A percentile compares a stretch with the other conserved stretches of the same genome.
These are phyloP conservation scores for Galaxea fascicularis DNA, from an alignment of 92 coral and sea anemone species.

Conservation along the genomic window DNA sequence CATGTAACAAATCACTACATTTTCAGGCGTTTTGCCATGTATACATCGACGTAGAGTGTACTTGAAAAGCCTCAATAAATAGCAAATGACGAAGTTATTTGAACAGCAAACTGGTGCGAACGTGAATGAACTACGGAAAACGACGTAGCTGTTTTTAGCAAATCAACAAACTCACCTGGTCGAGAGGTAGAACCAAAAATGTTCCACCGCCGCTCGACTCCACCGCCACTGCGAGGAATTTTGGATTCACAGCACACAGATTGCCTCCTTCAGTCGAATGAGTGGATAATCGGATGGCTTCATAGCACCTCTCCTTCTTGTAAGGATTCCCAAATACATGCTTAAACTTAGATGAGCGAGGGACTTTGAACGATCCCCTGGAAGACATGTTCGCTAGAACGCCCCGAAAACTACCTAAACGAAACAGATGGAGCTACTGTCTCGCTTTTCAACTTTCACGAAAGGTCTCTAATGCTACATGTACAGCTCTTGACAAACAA, in stretches of 20 bases:
- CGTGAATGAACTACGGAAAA: background rate
- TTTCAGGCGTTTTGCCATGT: constrained; percentile 25
- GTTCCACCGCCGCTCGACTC: constrained; percentile 97
- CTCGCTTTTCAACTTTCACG: background rate
- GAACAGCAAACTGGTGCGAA: constrained; percentile 19
- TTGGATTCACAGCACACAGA: constrained; percentile 98
- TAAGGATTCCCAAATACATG: constrained; percentile 95
- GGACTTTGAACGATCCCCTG: constrained; percentile 69
- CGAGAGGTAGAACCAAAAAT: constrained; percentile 87
- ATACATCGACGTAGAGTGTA: background rate
- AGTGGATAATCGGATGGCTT: constrained; percentile 84
- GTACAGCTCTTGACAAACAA: constrained; percentile 16
- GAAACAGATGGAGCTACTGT: background rate
- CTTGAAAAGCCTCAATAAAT: background rate
- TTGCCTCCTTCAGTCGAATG: constrained; percentile 93
- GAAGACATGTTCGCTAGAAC: constrained; percentile 49
- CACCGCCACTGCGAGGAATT: constrained; percentile 95
- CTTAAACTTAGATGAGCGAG: constrained; percentile 88
- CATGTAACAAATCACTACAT: constrained; percentile 9
- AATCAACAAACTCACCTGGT: constrained; percentile 63
- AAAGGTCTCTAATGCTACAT: constrained; percentile 15
- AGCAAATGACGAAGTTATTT: constrained; percentile 15
- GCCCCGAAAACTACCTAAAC: background rate
- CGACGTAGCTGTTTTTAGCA: background rate
- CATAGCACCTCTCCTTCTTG: constrained; percentile 93